Evolutionary conservation across 2,797 vertebrate genomes (phyloP), one percentile per base, ranked within the genome.

Genomic region (Eulemur rubriventer): DNA sequence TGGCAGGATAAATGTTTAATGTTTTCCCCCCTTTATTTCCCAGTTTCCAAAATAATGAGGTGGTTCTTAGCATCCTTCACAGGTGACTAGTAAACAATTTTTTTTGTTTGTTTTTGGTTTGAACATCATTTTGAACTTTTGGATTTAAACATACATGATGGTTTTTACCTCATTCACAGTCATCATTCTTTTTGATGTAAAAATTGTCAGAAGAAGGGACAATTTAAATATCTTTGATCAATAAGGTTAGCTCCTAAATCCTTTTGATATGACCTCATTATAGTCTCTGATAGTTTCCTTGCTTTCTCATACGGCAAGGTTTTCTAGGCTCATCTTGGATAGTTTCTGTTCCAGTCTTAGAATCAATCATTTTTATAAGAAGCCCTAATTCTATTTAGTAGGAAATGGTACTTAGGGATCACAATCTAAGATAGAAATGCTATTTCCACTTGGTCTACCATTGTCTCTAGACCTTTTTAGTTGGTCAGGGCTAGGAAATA

Each of bases 41-140:
- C 30, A n/a, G 35, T 82, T 83, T 93, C 43, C 57, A 92, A 91
- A 89, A 83, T 91, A 57, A 80, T 70, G n/a, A 75, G 6, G 12
- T 72, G 7, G 6, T 80, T 22, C 43, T 12, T 85, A 81, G 24
- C 28, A 73, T 95, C 35, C 33, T 79, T 89, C 35, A 84, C 7
- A 83, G 67, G n/a, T 92, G 63, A 41, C 50, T 46, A 90, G 1
- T 70, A 52, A 52, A 52, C 16, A 52, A 18, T 52, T 18, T 52
- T 52, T 78, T 63, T 50, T 82, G 33, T 43, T 73, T 76, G 35
- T 55, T 82, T 94, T 92, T 78, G 2, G 76, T n/a, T 86, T 90
- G 30, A 81, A 46, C 26, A 48, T 93, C 14, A 91, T 83, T 88
- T 95, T 96, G 57, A 91, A 97, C 69, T 94, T 92, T 46, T 4